Evolutionary conservation across 1,140 invertebrate genomes (phyloP), one percentile per base, ranked within the genome.

Genomic region (Drosophila sechellia): DNA sequence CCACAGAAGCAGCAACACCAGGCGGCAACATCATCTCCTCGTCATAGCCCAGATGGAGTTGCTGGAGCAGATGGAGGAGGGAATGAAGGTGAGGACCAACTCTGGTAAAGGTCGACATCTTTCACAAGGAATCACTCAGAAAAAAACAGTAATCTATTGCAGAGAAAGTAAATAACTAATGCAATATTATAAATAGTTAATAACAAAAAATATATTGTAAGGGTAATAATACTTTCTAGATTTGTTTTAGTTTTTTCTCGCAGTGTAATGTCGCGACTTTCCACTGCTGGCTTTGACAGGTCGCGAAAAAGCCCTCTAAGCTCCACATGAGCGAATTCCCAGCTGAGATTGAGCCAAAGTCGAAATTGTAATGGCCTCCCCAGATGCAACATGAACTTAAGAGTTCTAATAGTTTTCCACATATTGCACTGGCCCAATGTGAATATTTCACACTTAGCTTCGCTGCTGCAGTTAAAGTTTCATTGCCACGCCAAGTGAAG

Each of bases 361-460:
- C 81, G 73, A 85, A 85, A 86, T 86, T 86, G 80, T 86, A 85
- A 86, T 85, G 81, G 73, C 73, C 69, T 70, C 68, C 69, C 45
- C 69, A 74, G 42, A 71, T 71, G 65, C 58, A 52, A 58, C 52
- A 59, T 39, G 58, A 58, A 72, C 72, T 66, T 55, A 37, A 25
- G 12, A 8, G 27, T 13, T 20, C 45, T 34, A 34, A 68, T 65
- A 68, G 37, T 65, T 65, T 52, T 52, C 20, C 45, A 65, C 27
- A 34, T 49, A 42, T 42, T 25, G 45, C 45, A 34, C 20, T 58
- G 25, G 20, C 55, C 17, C 15, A 35, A 35, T 52, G 15, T 20
- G 31, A 31, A 35, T 20, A 52, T 35, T 52, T 52, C 49, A 52
- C 49, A 54, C 64, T 31, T 27, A 40, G 45, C 42, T 12, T 15